Percentiles rank a stretch among this genome's conserved stretches.
Conservation (phyloP, 23 tunicate genomes). For the Clavelina lepadiformis region DNA sequence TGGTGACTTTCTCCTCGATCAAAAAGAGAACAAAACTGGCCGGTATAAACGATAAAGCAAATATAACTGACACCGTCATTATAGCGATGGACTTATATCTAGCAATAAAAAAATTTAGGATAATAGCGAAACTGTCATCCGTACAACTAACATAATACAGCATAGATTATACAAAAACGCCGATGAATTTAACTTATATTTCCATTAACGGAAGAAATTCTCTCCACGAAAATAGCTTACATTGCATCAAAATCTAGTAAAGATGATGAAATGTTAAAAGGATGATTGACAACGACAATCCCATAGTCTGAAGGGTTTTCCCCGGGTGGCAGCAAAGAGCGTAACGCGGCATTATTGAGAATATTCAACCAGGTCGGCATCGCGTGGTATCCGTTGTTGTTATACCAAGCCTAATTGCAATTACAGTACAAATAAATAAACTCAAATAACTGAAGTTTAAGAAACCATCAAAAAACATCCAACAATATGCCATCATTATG, state of each 20-base stretch:
- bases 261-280: constrained; percentile 51
- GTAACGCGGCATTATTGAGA: constrained; percentile 74
- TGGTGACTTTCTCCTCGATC: constrained; percentile 82
- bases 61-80: constrained; percentile 72
- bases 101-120: no score
- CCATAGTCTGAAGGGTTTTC: constrained; percentile 46
- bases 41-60: constrained; percentile 92
- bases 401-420: constrained; percentile 95
- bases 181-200: no score
- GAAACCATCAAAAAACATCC: no score
- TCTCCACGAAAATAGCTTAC: no score
- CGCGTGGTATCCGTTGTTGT: constrained; percentile 88
- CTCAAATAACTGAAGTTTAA: no score
- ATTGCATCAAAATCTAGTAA: constrained; percentile 67
- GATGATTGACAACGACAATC: constrained; percentile 80
- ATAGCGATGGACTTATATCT: constrained; percentile 82
- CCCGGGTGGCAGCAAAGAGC: constrained; percentile 54
- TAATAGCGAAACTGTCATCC: no score
- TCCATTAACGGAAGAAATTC: no score
- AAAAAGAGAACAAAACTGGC: constrained; percentile 90
- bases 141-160: no score
- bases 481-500: no score
- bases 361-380: constrained; percentile 84
- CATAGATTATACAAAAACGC: no score
- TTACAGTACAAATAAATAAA: no score